These are phyloP conservation scores for Orientallactaga bullata DNA, from an alignment of 2,113 vertebrate genomes.

Conservation along the genomic window DNA sequence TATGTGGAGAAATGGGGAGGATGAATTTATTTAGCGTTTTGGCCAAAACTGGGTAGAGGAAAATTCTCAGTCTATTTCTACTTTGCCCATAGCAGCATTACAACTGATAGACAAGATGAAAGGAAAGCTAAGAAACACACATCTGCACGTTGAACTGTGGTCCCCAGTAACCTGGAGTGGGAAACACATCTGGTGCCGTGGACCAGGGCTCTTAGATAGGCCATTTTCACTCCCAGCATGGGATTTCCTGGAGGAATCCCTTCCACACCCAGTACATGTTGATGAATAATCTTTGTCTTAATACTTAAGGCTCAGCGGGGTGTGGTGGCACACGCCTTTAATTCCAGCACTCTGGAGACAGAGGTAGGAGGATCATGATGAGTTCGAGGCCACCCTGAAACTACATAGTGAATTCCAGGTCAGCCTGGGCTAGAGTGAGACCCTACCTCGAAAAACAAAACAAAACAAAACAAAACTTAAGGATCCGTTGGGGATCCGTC, in stretches of 20 bases:
- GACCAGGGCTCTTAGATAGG: not conserved
- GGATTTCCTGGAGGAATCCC: not conserved
- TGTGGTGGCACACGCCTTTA: too few relatives aligned
- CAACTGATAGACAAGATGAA: not conserved
- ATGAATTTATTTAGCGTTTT: not conserved
- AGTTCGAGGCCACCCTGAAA: too few relatives aligned
- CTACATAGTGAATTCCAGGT: too few relatives aligned
- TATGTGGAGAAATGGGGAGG: not conserved
- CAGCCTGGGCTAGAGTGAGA: too few relatives aligned
- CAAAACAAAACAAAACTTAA: too few relatives aligned
- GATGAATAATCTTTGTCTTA: not conserved
- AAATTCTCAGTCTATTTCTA: not conserved
- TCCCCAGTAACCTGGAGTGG: not conserved
- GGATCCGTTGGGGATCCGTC: too few relatives aligned
- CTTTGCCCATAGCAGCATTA: not conserved
- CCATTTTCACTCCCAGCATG: not conserved
- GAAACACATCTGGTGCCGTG: not conserved
- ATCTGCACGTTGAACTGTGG: not conserved
- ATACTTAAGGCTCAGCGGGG: rapidly evolving
- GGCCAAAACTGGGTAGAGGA: not conserved
- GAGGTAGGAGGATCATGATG: too few relatives aligned
- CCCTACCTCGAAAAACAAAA: too few relatives aligned
- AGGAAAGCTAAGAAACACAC: not conserved
- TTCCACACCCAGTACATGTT: not conserved
- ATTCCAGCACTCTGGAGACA: too few relatives aligned